Base-by-base conservation (phyloP, 2,113 vertebrate species). In the Rhinoptilus africanus region DNA sequence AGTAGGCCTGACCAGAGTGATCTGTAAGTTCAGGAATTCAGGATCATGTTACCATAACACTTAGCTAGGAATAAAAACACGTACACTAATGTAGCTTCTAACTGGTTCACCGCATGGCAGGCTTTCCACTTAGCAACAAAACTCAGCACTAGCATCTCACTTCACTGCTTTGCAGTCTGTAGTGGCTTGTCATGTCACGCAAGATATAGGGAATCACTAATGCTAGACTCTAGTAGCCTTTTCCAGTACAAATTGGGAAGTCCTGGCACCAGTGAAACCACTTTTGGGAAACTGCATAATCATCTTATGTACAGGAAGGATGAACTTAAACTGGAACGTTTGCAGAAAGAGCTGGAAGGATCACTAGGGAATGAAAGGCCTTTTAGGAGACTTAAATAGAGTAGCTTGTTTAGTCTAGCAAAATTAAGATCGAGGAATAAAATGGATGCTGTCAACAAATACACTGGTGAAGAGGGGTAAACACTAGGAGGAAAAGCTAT, bases 391-490 rank as follows among this genome's bases (percentile, higher is more conserved):
- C 89, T 89, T 82, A 85, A 96, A 84, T 34, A 85, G 47, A 84
- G 60, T 24, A 74, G 72, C 63, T 86, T 96, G 93, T 94, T 97
- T 89, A 96, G 92, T 91, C 89, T 96, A 92, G 35, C 10, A 89
- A 91, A 89, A 87, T 48, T 50, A 85, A 75, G 53, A 94, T 60
- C 0, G 6, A 92, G 63, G 37, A 71, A 85, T 45, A 91, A 94
- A 87, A 95, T 62, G 6, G 85, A 66, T 83, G 59, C 72, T 80
- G 59, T 69, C 0, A 1, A 94, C 64, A 87, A 94, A 92, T 28
- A 39, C 18, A 39, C 9, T 60, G 22, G 17, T 83, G 62, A 85
- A 88, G 41, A 73, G 54, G 37, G 24, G 47, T 91, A 82, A 94
- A 87, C 48, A 64, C 24, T 8, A 64, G 53, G 14, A 95, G 62